Conservation (phyloP, 2,888 invertebrate genomes). For the Criorhina ranunculi region DNA sequence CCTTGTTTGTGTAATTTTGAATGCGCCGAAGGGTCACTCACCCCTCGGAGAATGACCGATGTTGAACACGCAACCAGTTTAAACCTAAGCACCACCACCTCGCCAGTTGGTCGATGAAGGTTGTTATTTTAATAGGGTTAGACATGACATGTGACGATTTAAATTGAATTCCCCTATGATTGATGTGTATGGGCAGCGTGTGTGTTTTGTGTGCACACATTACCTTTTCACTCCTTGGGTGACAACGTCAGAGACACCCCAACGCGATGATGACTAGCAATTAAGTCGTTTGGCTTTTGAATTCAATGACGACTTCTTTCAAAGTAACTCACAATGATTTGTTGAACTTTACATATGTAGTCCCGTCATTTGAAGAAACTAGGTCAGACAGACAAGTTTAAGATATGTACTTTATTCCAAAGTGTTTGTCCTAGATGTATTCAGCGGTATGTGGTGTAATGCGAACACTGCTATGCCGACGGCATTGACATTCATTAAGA, state of each 20-base stretch:
- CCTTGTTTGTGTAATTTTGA: not conserved
- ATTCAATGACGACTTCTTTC: conserved; percentile 11
- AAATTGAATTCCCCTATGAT: conserved; percentile 70
- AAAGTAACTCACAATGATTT: conserved; percentile 9
- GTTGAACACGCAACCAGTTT: conserved; percentile 69
- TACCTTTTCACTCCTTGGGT: conserved; percentile 58
- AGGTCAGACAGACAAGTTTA: conserved; percentile 19
- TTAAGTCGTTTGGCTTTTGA: conserved; percentile 52
- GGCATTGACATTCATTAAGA: conserved; percentile 36
- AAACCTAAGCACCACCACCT: conserved; percentile 70
- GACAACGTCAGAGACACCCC: conserved; percentile 47
- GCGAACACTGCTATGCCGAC: conserved; percentile 5
- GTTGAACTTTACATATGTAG: not conserved
- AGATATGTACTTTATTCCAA: not conserved
- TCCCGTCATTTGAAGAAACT: not conserved
- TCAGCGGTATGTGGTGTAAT: not conserved
- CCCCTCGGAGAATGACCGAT: conserved; percentile 27
- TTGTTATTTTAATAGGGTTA: conserved; percentile 57
- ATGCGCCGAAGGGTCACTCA: conserved; percentile 61
- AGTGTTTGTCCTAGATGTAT: not conserved
- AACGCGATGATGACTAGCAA: conserved; percentile 40
- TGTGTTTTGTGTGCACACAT: conserved; percentile 18
- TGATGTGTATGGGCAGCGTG: conserved; percentile 52
- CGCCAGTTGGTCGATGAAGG: conserved; percentile 61
- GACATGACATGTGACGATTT: conserved; percentile 68